Conservation (phyloP, 1,140 invertebrate species). For the Asobara japonica region DNA sequence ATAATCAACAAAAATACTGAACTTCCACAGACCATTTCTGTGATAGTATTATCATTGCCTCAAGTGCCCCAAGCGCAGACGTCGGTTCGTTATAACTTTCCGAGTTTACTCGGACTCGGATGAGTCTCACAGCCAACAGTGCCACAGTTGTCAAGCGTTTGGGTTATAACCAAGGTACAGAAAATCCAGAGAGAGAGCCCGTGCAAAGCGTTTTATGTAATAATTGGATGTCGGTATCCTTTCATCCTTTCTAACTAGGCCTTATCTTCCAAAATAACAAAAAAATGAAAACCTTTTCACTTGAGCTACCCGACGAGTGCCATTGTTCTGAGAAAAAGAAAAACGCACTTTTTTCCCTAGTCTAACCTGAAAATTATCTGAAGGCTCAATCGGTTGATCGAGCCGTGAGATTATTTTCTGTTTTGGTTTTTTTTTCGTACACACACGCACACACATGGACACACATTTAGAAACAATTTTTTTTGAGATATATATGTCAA, state of each 20-base stretch:
- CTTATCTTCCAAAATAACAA: not conserved
- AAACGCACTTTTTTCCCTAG: not conserved
- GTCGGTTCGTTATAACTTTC: not conserved
- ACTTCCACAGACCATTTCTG: not conserved
- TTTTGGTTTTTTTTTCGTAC: no score
- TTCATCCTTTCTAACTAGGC: conserved; percentile 46
- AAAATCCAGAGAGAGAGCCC: conserved; percentile 1
- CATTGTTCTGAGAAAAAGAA: conserved; percentile 35
- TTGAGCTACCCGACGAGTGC: conserved; percentile 31
- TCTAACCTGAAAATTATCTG: not conserved
- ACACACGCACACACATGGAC: no score
- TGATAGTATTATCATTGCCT: not conserved
- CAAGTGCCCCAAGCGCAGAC: not conserved
- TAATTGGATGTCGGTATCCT: conserved; percentile 64
- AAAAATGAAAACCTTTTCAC: not conserved
- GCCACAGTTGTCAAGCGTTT: not conserved
- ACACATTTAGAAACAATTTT: no score
- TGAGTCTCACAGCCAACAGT: not conserved
- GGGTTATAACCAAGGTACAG: conserved; percentile 1
- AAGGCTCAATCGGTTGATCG: not conserved
- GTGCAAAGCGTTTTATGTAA: conserved; percentile 58
- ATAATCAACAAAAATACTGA: not conserved
- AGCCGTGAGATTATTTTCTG: no score
- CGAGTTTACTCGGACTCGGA: not conserved
- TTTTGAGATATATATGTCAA: no score